phyloP scores from a whole-genome alignment of 2,888 invertebrate species.

The Caenorhabditis drosophilae region DNA sequence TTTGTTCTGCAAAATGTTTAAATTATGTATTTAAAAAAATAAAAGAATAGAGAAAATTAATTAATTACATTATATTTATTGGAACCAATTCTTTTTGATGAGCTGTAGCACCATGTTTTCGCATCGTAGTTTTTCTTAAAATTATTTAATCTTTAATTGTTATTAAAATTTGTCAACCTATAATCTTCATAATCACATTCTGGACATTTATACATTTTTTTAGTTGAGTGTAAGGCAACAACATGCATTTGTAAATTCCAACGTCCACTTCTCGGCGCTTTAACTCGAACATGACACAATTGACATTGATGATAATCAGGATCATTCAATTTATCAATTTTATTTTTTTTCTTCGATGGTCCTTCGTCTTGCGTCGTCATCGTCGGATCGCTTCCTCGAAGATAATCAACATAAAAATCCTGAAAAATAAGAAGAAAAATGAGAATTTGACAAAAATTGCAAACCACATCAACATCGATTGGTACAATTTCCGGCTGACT shows the following conservation, averaged over 20 bases:
- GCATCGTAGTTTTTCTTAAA: conserved; percentile 39
- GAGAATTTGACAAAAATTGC: background rate
- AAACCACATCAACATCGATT: conserved; percentile 11
- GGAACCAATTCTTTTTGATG: conserved; percentile 41
- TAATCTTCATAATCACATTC: conserved; percentile 39
- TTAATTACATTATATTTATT: conserved; percentile 30
- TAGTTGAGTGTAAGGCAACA: conserved; percentile 42
- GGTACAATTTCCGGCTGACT: conserved; percentile 27
- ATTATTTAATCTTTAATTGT: background rate
- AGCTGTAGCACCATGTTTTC: conserved; percentile 32
- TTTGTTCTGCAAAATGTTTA: conserved; percentile 21
- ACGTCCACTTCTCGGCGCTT: conserved; percentile 42
- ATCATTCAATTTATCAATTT: background rate
- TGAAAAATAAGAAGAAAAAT: too few species aligned
- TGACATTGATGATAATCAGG: conserved; percentile 38
- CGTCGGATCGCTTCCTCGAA: too few species aligned
- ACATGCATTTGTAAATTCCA: conserved; percentile 53
- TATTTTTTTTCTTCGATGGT: background rate
- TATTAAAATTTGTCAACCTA: conserved; percentile 4
- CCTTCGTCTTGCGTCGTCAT: too few species aligned
- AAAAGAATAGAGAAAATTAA: background rate
- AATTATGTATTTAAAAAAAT: background rate
- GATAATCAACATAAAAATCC: too few species aligned
- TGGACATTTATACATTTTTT: conserved; percentile 33
- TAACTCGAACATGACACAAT: conserved; percentile 38